Conservation (phyloP, 2,888 invertebrate species). For the Apodemia mormo region DNA sequence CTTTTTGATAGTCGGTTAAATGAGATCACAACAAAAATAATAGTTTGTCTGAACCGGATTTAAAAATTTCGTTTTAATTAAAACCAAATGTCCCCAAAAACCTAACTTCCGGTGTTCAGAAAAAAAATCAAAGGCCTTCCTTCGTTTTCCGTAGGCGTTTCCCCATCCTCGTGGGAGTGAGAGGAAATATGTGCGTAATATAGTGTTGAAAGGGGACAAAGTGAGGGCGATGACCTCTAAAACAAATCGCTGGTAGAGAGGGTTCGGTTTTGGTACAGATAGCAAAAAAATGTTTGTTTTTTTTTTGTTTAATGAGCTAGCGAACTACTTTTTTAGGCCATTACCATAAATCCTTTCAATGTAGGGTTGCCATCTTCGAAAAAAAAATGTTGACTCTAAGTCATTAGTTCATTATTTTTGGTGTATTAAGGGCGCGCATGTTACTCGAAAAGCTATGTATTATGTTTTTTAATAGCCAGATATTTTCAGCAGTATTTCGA, state of each 20-base stretch:
- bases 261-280: conserved; percentile 74
- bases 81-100: conserved; percentile 49
- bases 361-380: too few species aligned
- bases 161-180: conserved; percentile 61
- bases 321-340: too few species aligned
- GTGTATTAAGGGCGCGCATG: too few species aligned
- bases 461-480: too few species aligned
- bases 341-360: too few species aligned
- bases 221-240: conserved; percentile 77
- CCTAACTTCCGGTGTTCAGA: conserved; percentile 60
- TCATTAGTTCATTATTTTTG: too few species aligned
- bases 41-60: conserved; percentile 17
- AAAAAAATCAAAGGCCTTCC: conserved; percentile 60
- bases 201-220: conserved; percentile 55
- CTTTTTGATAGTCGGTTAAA: too few species aligned
- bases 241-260: conserved; percentile 78
- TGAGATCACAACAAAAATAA: not conserved
- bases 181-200: conserved; percentile 49
- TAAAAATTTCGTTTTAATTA: conserved; percentile 20
- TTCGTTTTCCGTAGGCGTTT: conserved; percentile 65
- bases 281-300: conserved; percentile 42
- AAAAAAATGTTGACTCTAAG: too few species aligned
- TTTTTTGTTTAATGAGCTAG: not conserved
- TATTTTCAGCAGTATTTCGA: too few species aligned
- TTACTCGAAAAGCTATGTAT: too few species aligned